phyloP scores from a whole-genome alignment of 1,140 invertebrate species.

The Temnothorax nylanderi region DNA sequence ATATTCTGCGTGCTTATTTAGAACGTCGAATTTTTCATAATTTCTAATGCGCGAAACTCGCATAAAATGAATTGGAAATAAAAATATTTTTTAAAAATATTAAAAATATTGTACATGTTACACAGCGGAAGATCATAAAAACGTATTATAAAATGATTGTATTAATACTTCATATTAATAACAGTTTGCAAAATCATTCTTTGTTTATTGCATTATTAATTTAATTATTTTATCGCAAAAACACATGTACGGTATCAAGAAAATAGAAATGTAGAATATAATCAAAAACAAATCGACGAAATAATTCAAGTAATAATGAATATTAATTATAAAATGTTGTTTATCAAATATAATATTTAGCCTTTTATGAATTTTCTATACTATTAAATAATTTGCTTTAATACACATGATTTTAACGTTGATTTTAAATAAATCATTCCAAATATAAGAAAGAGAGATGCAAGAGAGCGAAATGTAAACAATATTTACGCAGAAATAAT shows the following conservation, averaged over 20 bases:
- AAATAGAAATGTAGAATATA: not conserved
- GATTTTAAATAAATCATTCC: conserved; percentile 21
- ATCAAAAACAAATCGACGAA: not conserved
- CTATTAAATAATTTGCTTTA: not conserved
- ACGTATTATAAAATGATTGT: not conserved
- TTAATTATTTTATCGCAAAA: not conserved
- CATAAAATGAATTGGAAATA: not conserved
- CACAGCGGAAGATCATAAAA: not conserved
- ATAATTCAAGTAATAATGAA: not conserved
- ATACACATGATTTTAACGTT: not conserved
- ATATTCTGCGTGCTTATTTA: conserved; percentile 66
- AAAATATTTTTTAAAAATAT: not conserved
- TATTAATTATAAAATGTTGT: not conserved
- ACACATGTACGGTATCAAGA: not conserved
- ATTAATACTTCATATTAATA: not conserved
- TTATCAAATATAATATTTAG: not conserved
- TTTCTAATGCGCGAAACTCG: not conserved
- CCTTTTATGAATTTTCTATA: not conserved
- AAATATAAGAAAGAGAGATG: not conserved
- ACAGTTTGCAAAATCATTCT: not conserved
- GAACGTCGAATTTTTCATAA: conserved; percentile 24
- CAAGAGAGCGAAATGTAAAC: conserved; percentile 1
- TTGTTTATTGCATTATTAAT: not conserved
- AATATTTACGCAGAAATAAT: conserved; percentile 15
- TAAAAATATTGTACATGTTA: not conserved